A percentile compares a stretch with the other conserved stretches of the same genome.
phyloP scores from a whole-genome alignment of 2,888 invertebrate species.

The Lordiphosa fenestrarum region DNA sequence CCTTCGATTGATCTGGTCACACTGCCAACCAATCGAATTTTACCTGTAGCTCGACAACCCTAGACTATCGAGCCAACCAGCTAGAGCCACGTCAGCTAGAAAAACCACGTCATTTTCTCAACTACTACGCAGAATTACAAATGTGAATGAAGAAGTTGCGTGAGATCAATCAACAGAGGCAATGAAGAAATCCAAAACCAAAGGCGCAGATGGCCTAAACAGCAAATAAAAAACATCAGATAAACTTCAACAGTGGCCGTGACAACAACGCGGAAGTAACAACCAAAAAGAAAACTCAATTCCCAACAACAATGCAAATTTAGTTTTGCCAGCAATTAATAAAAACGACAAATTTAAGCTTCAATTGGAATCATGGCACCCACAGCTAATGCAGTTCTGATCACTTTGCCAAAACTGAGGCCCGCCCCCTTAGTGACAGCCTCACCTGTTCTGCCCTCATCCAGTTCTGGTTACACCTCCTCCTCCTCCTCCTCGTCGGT shows the following conservation, averaged over 20 bases:
- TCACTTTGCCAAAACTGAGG: constrained; percentile 70
- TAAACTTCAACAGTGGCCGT: constrained; percentile 42
- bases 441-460: constrained; percentile 31
- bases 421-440: constrained; percentile 45
- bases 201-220: constrained; percentile 36
- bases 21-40: constrained; percentile 19
- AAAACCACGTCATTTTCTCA: constrained; percentile 13
- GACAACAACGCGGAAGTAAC: constrained; percentile 7
- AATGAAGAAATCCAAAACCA: constrained; percentile 63
- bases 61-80: constrained; percentile 17
- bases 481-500: constrained; percentile 46
- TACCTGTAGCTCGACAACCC: background rate
- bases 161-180: constrained; percentile 53
- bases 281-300: constrained; percentile 11
- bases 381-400: constrained; percentile 67
- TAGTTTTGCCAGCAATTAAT: constrained; percentile 14
- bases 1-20: background rate
- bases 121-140: constrained; percentile 48
- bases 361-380: constrained; percentile 50
- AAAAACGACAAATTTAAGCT: constrained; percentile 15
- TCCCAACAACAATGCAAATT: constrained; percentile 21
- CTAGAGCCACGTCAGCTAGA: constrained; percentile 59
- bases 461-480: constrained; percentile 56
- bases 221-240: constrained; percentile 49
- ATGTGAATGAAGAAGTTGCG: constrained; percentile 48